Evolutionary conservation across 2,113 vertebrate genomes (phyloP), one percentile per base, ranked within the genome.

Genomic region (Archocentrus centrarchus): DNA sequence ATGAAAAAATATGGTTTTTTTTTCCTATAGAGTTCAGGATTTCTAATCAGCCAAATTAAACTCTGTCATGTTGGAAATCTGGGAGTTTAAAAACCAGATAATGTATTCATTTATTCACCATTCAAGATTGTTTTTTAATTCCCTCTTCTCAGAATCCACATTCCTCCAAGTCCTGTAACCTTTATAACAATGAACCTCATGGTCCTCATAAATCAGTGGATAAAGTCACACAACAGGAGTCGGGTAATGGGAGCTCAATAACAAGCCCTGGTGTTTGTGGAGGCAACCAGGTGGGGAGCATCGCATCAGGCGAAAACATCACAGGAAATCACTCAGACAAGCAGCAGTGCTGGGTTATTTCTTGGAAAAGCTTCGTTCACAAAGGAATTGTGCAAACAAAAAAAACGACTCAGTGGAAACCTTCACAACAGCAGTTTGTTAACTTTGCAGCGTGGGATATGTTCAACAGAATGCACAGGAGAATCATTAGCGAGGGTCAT

Each of bases 341-440:
- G 22, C 32, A 41, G 5, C 13, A 50, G 14, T 7, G 9, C 35
- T 7, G 47, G 22, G 59, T 22, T 44, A 58, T 82, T 88, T 88
- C 53, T 88, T 81, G 57, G 9, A 64, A 79, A 81, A 70, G 78
- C 61, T 75, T 80, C 77, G 75, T 82, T 89, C 86, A 84, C 66
- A 93, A 85, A 88, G 24, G 79, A 76, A 90, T 1, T 20, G 39
- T 47, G 53, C 10, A 41, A 64, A 44, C 35, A 62, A 62, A 62
- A 62, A 22, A 50, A 15, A 8, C 4, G 5, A 47, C 44, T 15
- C 2, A 47, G 5, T 47, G 44, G 59, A 41, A 73, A 24, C 55
- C 37, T n/a, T 50, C 24, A 68, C 22, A 60, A 13, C 14, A 73
- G 8, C 27, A 7, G 11, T 57, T 47, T 78, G 30, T 75, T 75